Evolutionary conservation across 2,797 vertebrate species (phyloP).

Genomic region (Arctocebus calabarensis): DNA sequence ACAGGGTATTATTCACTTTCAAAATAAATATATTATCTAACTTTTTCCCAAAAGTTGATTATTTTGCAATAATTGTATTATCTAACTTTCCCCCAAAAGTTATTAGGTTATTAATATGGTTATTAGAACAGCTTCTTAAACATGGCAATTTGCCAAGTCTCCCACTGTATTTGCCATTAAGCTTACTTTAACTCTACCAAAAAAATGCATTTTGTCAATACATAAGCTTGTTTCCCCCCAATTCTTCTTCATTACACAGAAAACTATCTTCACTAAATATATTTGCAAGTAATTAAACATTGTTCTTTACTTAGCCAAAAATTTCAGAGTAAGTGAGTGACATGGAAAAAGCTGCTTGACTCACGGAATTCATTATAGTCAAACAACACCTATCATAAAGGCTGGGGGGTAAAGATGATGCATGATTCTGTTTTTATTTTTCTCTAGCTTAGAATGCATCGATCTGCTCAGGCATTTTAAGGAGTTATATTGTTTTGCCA

Average conservation of each 20-base stretch:
- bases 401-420: neutral
- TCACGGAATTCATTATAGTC: neutral
- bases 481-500: constrained; percentile 68
- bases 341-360: neutral
- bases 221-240: neutral
- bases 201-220: constrained; percentile 1
- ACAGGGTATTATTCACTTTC: neutral
- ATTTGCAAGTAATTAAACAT: constrained; percentile 50
- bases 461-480: constrained; percentile 63
- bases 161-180: neutral
- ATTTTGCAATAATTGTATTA: neutral
- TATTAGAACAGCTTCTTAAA: constrained; percentile 12
- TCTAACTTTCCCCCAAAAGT: neutral
- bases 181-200: constrained; percentile 6
- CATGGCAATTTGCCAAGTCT: neutral
- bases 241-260: neutral
- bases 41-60: neutral
- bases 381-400: neutral
- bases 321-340: neutral
- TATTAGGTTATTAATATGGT: neutral
- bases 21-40: constrained; percentile 30
- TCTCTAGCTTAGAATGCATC: constrained; percentile 22
- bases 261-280: constrained; percentile 41
- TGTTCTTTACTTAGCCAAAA: neutral
- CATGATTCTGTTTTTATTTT: constrained; percentile 15